Percentiles rank a stretch among this genome's conserved stretches.
Conservation (phyloP, 2,113 vertebrate species). For the Pao palembangensis region DNA sequence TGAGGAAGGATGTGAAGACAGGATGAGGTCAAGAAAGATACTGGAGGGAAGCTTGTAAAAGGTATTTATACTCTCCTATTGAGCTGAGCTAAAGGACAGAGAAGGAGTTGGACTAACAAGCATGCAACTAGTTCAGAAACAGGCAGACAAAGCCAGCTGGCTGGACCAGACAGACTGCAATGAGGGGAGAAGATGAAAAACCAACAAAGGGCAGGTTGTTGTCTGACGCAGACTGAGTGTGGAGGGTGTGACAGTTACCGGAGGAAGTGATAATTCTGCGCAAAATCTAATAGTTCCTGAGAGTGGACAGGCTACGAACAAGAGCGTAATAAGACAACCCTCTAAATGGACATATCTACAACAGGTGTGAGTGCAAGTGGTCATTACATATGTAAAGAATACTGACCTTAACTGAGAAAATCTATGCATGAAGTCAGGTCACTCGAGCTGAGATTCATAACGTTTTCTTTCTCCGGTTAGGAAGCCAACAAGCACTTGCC, state of each 20-base stretch:
- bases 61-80: conserved; percentile 57
- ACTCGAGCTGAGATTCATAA: too few relatives aligned
- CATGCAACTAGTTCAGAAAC: conserved; percentile 13
- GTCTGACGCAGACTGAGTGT: neutral
- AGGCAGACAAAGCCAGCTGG: conserved; percentile 30
- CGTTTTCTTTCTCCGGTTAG: too few relatives aligned
- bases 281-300: too few relatives aligned
- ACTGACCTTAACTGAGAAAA: too few relatives aligned
- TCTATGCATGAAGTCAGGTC: too few relatives aligned
- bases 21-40: conserved; percentile 59
- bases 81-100: conserved; percentile 23
- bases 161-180: conserved; percentile 33
- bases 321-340: too few relatives aligned
- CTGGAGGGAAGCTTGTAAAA: conserved; percentile 50
- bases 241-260: neutral
- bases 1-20: conserved; percentile 60
- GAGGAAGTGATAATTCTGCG: too few relatives aligned
- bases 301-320: too few relatives aligned
- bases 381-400: too few relatives aligned
- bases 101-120: conserved; percentile 41
- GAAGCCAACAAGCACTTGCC: too few relatives aligned
- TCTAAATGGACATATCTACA: too few relatives aligned
- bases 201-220: conserved; percentile 2
- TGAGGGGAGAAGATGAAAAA: conserved; percentile 36
- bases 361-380: too few relatives aligned